Base-by-base conservation (phyloP, 2,888 invertebrate genomes). In the Pterobdella sp. region DNA sequence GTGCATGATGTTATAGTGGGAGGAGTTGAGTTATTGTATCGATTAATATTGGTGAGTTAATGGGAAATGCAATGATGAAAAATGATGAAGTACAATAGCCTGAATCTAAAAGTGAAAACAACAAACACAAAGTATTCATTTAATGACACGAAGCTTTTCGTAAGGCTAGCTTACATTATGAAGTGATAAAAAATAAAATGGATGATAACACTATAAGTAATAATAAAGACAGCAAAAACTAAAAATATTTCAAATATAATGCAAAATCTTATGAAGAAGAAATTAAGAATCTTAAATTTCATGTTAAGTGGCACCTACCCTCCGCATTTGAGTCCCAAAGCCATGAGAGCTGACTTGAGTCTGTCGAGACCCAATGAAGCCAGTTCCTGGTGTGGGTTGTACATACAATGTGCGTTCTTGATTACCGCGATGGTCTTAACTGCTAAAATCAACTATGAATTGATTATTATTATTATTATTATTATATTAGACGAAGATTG, bases 341-440 rank as follows among this genome's bases (percentile, higher is more conserved):
- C 97, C 90, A 96, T 91, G 22, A 97, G 85, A 0, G 96, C 97
- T 0, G 95, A 95, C 84, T 99, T 99, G 52, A 99, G 87, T 76
- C 98, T 89, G 86, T 98, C 98, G 78, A 98, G 85, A 31, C 98
- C 98, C 1, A 99, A 87, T 0, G 96, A 95, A 0, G 97, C 96
- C 76, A 99, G 84, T 84, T 99, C 98, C 85, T 81, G 77, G 77
- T 76, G 49, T 14, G 60, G 4, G 60, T 56, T n/a, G n/a, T n/a
- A n/a, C n/a, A n/a, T n/a, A n/a, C n/a, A n/a, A n/a, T n/a, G n/a
- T n/a, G n/a, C n/a, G n/a, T n/a, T n/a, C n/a, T n/a, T n/a, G n/a
- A n/a, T n/a, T n/a, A n/a, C n/a, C n/a, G n/a, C n/a, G n/a, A n/a
- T n/a, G n/a, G n/a, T n/a, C n/a, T n/a, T n/a, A n/a, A n/a, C n/a